Evolutionary conservation across 2,797 vertebrate species (phyloP), one percentile per base, ranked within the genome.

Genomic region (Sternarchorhynchus goeldii): DNA sequence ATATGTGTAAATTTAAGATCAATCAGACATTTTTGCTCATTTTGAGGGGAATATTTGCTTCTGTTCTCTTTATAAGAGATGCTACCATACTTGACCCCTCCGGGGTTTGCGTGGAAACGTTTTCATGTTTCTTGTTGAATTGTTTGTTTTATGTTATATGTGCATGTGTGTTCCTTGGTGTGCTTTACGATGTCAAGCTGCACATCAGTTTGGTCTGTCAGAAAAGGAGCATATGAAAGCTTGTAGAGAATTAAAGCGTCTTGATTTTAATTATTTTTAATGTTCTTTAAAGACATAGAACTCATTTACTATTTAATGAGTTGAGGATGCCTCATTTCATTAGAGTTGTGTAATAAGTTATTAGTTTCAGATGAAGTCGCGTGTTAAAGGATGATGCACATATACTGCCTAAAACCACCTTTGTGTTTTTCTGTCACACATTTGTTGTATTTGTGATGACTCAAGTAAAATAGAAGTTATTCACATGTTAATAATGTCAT

Each of bases 31-130:
- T 41, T 72, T 74, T 73, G 32, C 18, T 73, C 16, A 53, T 70
- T 20, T 14, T 10, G 45, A 12, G 20, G 36, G 45, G 32, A 60
- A 10, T 32, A 78, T 63, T 55, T 8, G 25, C 34, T 75, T 77
- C 31, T 5, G 20, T 73, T 77, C 85, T 86, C 85, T 86, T 86
- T 73, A 72, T 84, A 86, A 86, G 82, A 86, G 83, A 83, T 50
- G 1, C 32, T n/a, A 29, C 75, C 75, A 7, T 50, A 41, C 59
- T 56, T 69, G 70, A 75, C 83, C 83, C 57, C n/a, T 32, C 31
- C 64, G 53, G 77, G 79, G 82, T 77, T 78, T 72, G 55, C 72
- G 50, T 77, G 39, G 66, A 69, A 74, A 21, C 5, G 41, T n/a
- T 32, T 25, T 74, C 62, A 53, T 68, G 62, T 72, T 21, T 59